A percentile compares a stretch with the other conserved stretches of the same genome.
These are phyloP conservation scores for Malacosoma neustria DNA, from an alignment of 2,888 invertebrate genomes.

Conservation along the genomic window DNA sequence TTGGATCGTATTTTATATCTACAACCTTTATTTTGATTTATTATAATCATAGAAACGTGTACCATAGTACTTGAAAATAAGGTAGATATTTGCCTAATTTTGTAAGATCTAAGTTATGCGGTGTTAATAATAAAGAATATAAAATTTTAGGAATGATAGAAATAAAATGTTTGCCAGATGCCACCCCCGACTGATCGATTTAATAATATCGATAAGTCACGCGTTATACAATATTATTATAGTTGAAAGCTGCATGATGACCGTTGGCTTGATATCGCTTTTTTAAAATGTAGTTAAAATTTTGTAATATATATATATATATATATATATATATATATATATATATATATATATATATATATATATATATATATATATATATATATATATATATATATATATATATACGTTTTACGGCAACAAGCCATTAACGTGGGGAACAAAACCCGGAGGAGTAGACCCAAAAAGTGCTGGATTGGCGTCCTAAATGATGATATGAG, in stretches of 20 bases:
- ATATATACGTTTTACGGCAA: neutral
- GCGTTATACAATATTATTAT: slow-evolving; percentile 3
- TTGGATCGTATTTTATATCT: slow-evolving; percentile 33
- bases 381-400: neutral
- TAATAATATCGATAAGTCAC: slow-evolving; percentile 41
- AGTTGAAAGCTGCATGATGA: neutral
- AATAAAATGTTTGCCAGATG: slow-evolving; percentile 39
- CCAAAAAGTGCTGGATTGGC: too few relatives aligned
- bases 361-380: neutral
- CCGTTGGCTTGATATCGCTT: neutral
- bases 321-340: neutral
- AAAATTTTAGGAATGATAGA: slow-evolving; percentile 23
- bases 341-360: neutral
- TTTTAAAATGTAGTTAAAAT: neutral
- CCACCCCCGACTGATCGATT: slow-evolving; percentile 44
- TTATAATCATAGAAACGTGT: slow-evolving; percentile 7
- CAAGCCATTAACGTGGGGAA: too few relatives aligned
- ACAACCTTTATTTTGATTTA: slow-evolving; percentile 16
- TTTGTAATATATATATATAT: neutral
- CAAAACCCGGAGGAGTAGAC: too few relatives aligned
- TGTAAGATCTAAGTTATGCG: slow-evolving; percentile 17
- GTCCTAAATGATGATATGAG: too few relatives aligned
- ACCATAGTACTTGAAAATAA: slow-evolving; percentile 8
- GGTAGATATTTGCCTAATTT: slow-evolving; percentile 7
- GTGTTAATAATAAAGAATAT: slow-evolving; percentile 29